Evolutionary conservation across 2,888 invertebrate genomes (phyloP), one percentile per base, ranked within the genome.

Genomic region (Pammene aurita): DNA sequence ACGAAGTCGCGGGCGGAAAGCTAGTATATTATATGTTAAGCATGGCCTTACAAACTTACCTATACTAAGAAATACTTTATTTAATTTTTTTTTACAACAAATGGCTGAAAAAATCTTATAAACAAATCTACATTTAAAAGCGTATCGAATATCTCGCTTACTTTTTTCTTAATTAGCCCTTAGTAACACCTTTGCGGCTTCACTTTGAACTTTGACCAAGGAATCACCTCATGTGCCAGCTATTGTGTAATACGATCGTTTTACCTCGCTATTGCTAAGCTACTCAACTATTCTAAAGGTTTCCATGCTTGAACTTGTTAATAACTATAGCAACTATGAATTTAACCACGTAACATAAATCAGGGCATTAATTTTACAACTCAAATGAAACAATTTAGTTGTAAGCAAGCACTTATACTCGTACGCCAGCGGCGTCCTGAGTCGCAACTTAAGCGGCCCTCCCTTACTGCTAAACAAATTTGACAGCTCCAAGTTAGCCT

Each of bases 381-480:
- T 88, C 90, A 92, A 91, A 92, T 88, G 88, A 87, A 88, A 89
- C 90, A 90, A 89, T 90, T 89, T 87, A 84, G 85, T 88, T 84
- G 84, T 82, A 89, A 80, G 86, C 84, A 84, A 88, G 88, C 89
- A 90, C 89, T 87, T 88, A 84, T 85, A 90, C 89, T 87, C 87
- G 84, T 85, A 85, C 84, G 90, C 91, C 87, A 77, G 80, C 84
- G 88, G 89, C 90, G 82, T 82, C 82, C 84, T 80, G 79, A 81
- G 80, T 85, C 79, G 80, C 84, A 87, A 89, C 89, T 88, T 90
- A 84, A 85, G 84, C 87, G 83, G 84, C 87, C 88, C 88, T 86
- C 87, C 87, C 84, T 85, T 82, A 87, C 91, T 90, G 86, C 92
- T 92, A 89, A 91, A 91, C 92, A 92, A 92, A 92, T 92, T 91